Conservation (phyloP, 2,113 vertebrate species). For the Scophthalmus maximus region DNA sequence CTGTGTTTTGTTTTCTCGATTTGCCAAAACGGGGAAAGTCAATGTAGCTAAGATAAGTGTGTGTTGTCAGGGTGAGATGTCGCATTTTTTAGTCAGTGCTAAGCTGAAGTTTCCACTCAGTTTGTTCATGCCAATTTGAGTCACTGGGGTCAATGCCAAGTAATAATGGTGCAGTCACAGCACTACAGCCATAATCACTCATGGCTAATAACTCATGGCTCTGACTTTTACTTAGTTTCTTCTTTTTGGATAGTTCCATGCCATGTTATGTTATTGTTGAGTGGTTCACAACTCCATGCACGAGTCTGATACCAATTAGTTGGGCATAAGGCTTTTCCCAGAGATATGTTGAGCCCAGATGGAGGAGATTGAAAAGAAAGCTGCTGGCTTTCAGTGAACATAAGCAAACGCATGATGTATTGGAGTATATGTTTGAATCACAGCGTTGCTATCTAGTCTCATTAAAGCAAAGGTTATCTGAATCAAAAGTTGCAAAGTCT, state of each 20-base stretch:
- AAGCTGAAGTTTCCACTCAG: conserved; percentile 20
- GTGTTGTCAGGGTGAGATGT: conserved; percentile 13
- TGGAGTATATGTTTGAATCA: conserved; percentile 37
- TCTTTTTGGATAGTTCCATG: conserved; percentile 11
- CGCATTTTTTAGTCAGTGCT: conserved; percentile 25
- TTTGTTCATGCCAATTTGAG: conserved; percentile 47
- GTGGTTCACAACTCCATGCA: conserved; percentile 22
- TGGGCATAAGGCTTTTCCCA: conserved; percentile 15
- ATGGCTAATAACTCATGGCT: conserved; percentile 49
- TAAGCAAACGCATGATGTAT: conserved; percentile 26
- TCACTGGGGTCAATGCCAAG: conserved; percentile 41
- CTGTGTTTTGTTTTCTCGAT: not conserved
- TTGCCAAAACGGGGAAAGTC: not conserved
- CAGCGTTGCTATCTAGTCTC: not conserved
- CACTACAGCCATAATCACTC: conserved; percentile 42
- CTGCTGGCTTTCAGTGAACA: conserved; percentile 57
- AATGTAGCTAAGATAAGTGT: conserved; percentile 19
- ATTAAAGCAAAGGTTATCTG: conserved; percentile 25
- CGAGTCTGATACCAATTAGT: conserved; percentile 27
- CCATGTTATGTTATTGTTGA: conserved; percentile 8
- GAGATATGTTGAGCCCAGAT: conserved; percentile 50
- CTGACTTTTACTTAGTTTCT: conserved; percentile 19
- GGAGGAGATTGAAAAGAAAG: conserved; percentile 48
- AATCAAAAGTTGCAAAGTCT: not conserved
- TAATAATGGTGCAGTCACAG: conserved; percentile 46